Conservation (phyloP, 2,888 invertebrate genomes). For the Acleris emargana region DNA sequence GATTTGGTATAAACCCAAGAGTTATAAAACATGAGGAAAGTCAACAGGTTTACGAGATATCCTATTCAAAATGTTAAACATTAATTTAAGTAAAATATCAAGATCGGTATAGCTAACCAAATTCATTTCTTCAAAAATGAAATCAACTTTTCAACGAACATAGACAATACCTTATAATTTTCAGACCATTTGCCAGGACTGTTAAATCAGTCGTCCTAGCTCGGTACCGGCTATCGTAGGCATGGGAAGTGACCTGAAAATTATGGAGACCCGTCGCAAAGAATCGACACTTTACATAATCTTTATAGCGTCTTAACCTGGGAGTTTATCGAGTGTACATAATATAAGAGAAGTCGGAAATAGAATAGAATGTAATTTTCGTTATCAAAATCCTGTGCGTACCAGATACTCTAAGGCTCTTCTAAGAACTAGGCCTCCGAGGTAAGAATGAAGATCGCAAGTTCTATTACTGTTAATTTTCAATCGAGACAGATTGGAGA, state of each 20-base stretch:
- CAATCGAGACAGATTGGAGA: too few species aligned
- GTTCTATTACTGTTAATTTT: too few species aligned
- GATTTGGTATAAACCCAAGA: not conserved
- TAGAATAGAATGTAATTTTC: not conserved
- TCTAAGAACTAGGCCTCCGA: too few species aligned
- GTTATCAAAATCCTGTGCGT: not conserved
- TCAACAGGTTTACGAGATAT: not conserved
- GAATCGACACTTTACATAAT: constrained; percentile 8
- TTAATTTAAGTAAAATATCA: not conserved
- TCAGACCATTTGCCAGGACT: constrained; percentile 11
- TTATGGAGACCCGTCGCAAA: constrained; percentile 16
- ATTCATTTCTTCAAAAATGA: not conserved
- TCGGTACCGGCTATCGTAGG: constrained; percentile 8
- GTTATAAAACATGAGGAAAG: not conserved
- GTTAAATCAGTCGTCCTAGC: constrained; percentile 9
- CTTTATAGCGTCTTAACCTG: constrained; percentile 8
- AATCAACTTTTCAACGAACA: not conserved
- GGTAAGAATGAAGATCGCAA: too few species aligned
- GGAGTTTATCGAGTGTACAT: constrained; percentile 8
- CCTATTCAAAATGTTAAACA: not conserved
- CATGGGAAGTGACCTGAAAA: constrained; percentile 27
- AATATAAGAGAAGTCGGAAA: not conserved
- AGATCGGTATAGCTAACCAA: not conserved
- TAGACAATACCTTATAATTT: not conserved
- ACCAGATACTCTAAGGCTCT: too few species aligned